Evolutionary conservation across 2,113 vertebrate genomes (phyloP).

Genomic region (Oryzias curvinotus): DNA sequence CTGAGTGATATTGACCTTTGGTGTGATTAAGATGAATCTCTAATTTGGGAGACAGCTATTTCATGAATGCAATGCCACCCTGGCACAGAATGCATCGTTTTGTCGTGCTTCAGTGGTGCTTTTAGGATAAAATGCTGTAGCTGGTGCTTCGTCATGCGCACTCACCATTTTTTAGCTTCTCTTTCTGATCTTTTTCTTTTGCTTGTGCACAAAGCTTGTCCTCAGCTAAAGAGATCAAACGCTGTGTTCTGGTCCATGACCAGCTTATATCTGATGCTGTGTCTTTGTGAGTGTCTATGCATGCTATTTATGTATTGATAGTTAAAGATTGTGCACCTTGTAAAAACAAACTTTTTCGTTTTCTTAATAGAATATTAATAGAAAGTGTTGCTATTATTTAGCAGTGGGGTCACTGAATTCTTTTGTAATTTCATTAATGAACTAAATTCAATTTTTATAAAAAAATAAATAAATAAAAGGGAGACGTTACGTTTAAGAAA

Average conservation of each 20-base stretch:
- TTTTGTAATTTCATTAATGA: no score
- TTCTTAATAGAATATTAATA: no score
- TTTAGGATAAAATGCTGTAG: constrained; percentile 26
- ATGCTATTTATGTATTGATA: no score
- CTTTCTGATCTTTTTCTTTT: constrained; percentile 16
- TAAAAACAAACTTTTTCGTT: no score
- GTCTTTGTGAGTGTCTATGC: no score
- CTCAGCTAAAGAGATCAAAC: constrained; percentile 37
- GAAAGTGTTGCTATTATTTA: no score
- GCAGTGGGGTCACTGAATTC: no score
- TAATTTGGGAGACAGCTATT: constrained; percentile 23
- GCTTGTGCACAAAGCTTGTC: constrained; percentile 14
- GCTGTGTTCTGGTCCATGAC: constrained; percentile 15
- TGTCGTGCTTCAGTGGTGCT: constrained; percentile 19
- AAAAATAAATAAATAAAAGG: no score
- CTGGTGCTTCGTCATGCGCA: constrained; percentile 2
- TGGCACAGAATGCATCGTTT: constrained; percentile 33
- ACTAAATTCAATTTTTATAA: no score
- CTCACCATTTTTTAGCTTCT: constrained; percentile 7
- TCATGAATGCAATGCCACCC: constrained; percentile 30
- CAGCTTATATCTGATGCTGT: no score
- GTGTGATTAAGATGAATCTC: constrained; percentile 55
- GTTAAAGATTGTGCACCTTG: no score
- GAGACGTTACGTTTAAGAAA: no score
- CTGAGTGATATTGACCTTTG: constrained; percentile 54